Conservation (phyloP, 2,113 vertebrate genomes). For the Onychostoma macrolepis region DNA sequence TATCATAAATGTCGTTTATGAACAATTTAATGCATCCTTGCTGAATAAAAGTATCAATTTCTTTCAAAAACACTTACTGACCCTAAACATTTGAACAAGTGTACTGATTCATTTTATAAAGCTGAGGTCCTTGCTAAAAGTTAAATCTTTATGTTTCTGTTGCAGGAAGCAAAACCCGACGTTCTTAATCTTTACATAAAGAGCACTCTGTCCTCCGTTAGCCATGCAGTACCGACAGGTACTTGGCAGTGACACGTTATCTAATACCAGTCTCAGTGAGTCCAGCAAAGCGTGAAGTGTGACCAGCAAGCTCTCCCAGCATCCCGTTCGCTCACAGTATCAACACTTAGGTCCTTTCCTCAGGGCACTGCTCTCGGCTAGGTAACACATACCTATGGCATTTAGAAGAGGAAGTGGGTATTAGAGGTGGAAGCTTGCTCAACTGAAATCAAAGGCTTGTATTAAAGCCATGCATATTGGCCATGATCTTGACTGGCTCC, state of each 20-base stretch:
- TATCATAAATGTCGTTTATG: not conserved
- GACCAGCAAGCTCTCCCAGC: constrained; percentile 68
- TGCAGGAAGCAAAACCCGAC: constrained; percentile 4
- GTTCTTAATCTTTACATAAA: constrained; percentile 38
- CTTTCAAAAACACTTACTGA: not conserved
- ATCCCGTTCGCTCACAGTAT: constrained; percentile 68
- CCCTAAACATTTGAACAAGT: not conserved
- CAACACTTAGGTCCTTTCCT: constrained; percentile 69
- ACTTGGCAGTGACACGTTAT: constrained; percentile 63
- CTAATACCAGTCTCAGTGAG: constrained; percentile 64
- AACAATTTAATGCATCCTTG: not conserved
- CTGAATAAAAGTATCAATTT: not conserved
- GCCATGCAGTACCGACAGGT: constrained; percentile 46
- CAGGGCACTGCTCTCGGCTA: constrained; percentile 60
- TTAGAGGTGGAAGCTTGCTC: constrained; percentile 32
- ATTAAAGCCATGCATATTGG: constrained; percentile 25
- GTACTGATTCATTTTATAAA: not conserved
- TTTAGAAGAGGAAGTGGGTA: constrained; percentile 50
- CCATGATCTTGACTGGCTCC: constrained; percentile 28
- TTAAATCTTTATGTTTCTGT: constrained; percentile 34
- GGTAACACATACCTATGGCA: constrained; percentile 61
- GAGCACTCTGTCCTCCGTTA: constrained; percentile 42
- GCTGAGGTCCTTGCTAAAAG: constrained; percentile 2
- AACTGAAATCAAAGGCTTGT: constrained; percentile 36
- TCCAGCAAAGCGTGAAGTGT: constrained; percentile 67